Conservation (phyloP, 2,797 vertebrate genomes). For the Lithobates pipiens region DNA sequence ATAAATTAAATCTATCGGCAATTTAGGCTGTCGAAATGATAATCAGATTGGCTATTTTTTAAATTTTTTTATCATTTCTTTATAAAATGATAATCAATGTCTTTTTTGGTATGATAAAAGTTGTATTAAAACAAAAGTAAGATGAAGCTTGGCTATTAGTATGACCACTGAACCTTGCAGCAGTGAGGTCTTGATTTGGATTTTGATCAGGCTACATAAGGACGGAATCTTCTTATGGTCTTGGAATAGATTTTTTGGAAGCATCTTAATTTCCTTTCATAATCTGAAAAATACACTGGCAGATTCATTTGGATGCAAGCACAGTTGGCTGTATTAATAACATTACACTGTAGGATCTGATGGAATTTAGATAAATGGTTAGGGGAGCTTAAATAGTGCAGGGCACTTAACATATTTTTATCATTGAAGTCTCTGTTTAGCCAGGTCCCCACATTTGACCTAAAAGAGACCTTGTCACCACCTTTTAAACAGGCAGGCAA, state of each 20-base stretch:
- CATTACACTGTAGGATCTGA: too few relatives aligned
- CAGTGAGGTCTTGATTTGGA: neutral
- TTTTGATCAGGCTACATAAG: neutral
- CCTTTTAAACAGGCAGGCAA: too few relatives aligned
- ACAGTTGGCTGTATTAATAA: too few relatives aligned
- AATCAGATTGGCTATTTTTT: neutral
- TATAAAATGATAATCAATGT: neutral
- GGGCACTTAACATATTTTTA: too few relatives aligned
- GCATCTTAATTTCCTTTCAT: too few relatives aligned
- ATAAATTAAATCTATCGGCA: constrained; percentile 31
- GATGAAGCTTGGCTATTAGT: neutral
- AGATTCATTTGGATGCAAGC: too few relatives aligned
- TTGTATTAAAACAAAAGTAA: neutral
- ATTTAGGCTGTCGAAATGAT: constrained; percentile 13
- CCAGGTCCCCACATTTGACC: too few relatives aligned
- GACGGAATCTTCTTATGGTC: neutral
- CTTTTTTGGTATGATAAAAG: neutral
- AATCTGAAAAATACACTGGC: too few relatives aligned
- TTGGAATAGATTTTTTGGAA: neutral
- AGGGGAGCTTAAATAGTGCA: too few relatives aligned
- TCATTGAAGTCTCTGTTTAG: too few relatives aligned
- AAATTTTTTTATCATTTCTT: neutral
- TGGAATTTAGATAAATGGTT: too few relatives aligned
- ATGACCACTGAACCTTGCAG: neutral
- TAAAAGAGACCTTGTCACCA: too few relatives aligned